Evolutionary conservation across 2,113 vertebrate species (phyloP).

Genomic region (Anolis sagrei): DNA sequence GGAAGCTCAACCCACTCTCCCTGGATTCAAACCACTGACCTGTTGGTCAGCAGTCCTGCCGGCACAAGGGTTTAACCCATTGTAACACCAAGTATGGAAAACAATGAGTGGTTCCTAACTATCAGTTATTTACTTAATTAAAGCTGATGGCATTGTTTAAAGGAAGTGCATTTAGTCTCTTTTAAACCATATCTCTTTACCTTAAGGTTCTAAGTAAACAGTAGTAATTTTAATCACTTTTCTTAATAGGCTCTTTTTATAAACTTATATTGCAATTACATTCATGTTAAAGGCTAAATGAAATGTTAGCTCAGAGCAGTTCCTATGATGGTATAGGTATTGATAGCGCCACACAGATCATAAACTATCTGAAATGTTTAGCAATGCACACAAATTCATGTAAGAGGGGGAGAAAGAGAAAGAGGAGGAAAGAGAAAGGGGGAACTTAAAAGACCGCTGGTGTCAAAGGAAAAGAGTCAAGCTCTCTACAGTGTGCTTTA

Average conservation of each 20-base stretch:
- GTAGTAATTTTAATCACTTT: constrained; percentile 60
- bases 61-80: no score
- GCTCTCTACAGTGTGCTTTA: not conserved
- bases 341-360: constrained; percentile 16
- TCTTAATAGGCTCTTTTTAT: constrained; percentile 54
- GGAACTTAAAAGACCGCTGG: not conserved
- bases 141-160: constrained; percentile 37
- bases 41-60: no score
- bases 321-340: not conserved
- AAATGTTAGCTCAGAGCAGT: constrained; percentile 59
- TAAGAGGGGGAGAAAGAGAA: not conserved
- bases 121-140: constrained; percentile 38
- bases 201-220: constrained; percentile 30
- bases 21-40: no score
- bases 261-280: constrained; percentile 46
- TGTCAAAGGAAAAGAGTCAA: constrained; percentile 19
- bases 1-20: no score
- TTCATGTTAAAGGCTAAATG: constrained; percentile 58
- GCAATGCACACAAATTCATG: not conserved
- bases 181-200: constrained; percentile 51
- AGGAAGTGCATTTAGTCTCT: constrained; percentile 28
- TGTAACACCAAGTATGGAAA: no score
- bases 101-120: constrained; percentile 48
- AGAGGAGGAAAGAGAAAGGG: not conserved
- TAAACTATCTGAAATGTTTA: constrained; percentile 45